Base-by-base conservation (phyloP, 2,113 vertebrate species). In the Lepus americanus region DNA sequence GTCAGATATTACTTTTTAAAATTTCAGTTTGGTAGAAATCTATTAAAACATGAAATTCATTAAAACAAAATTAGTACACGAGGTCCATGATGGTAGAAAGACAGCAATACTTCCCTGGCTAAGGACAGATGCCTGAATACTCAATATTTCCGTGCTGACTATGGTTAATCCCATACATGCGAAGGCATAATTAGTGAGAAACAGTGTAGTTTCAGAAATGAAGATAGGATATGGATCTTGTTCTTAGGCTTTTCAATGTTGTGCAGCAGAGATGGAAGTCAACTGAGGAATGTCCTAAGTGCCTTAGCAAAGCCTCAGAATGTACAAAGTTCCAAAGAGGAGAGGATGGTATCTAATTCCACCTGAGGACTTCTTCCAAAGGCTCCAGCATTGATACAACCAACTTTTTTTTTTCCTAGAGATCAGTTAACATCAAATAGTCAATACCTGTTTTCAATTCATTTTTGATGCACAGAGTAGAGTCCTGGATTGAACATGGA, bases 1-100 rank as follows among this genome's bases (percentile, higher is more conserved):
- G 27, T 27, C 51, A 90, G 31, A 93, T 36, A 82, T 76, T 70
- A 44, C 55, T 82, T 76, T 86, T 90, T 90, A 55, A 64, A 76
- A 82, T 70, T 82, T 9, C 16, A 70, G 11, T 51, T 90, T 82
- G 20, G 39, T 39, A 77, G 36, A 70, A 70, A 82, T 70, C 22
- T 82, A 44, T 77, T 81, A 44, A 87, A 76, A 87, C 39, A 81
- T 27, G 31, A 93, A 93, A 81, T 70, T 93, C 39, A 11, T 81
- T 90, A 70, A 44, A 8, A 5, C 2, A 9, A 80, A 72, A 53
- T 36, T 69, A 25, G 63, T 69, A 80, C 67, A 51, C 81, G 70
- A 17, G 39, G 16, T 20, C 44, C 6, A 77, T 88, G 14, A 20
- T 70, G 51, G 61, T 55, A 17, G 81, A n/a, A 80, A 90, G n/a